Base-by-base conservation (phyloP, 2,113 vertebrate genomes). In the Himantopus leucocephalus region DNA sequence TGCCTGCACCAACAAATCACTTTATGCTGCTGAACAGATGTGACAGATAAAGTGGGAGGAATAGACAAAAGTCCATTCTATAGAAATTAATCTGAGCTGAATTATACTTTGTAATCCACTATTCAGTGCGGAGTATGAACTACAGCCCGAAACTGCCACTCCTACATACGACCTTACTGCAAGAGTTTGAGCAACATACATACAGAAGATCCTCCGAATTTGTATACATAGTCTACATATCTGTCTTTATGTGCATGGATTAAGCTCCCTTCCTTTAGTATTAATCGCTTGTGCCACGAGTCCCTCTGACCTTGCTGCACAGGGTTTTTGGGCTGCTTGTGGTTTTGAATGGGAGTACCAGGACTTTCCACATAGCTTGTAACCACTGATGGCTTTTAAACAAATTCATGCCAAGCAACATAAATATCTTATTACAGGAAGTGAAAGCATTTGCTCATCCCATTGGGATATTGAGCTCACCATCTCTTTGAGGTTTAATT, bases 201-300 rank as follows among this genome's bases (percentile, higher is more conserved):
- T 30, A 23, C 14, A 59, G 48, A 37, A 53, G 8, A 30, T 23
- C 14, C 4, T 30, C 41, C 55, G 5, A 27, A 32, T 52, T 39
- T 84, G 39, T 70, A 5, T 10, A 10, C 5, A 1, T 15, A 13
- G 20, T 6, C 12, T 9, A 9, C 15, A 8, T 37, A 3, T 30
- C 26, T 14, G 48, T 29, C 15, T 53, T 76, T 45, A 4, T 35
- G 32, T 13, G 21, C 15, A 10, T 53, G 47, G 29, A 14, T 53
- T 7, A 32, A 76, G 22, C 6, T 11, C 11, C 20, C 5, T 83
- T 68, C 20, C 30, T 62, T 53, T 35, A n/a, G 2, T 18, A 1
- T 5, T 45, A 14, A 8, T 52, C 2, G 1, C 4, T 47, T 3
- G 2, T 84, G 32, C 26, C 3, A 1, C 2, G 14, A 5, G 29